These are phyloP conservation scores for Strongylocentrotus purpuratus DNA, from an alignment of 35 echinoderm and acorn worm species.

Conservation along the genomic window DNA sequence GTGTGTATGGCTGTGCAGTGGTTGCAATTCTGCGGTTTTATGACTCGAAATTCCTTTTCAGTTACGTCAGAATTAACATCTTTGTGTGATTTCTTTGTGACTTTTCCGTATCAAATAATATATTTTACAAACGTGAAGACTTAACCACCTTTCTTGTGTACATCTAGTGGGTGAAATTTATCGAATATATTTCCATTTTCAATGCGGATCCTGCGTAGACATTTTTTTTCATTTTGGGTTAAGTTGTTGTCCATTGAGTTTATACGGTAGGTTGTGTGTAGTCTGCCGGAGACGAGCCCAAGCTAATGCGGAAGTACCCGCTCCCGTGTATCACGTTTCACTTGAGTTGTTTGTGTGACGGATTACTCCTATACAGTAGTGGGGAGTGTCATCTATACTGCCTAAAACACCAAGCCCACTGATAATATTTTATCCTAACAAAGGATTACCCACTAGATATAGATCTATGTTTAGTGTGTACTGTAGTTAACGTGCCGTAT, in stretches of 20 bases:
- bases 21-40: background rate
- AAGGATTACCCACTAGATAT: no score
- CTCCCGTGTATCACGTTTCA: slow-evolving; percentile 31
- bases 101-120: background rate
- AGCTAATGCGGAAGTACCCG: slow-evolving; percentile 17
- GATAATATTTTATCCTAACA: no score
- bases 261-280: background rate
- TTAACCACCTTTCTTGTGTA: background rate
- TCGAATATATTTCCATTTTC: background rate
- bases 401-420: background rate
- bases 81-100: background rate
- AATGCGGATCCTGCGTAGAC: background rate
- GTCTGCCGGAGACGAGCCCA: background rate
- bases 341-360: slow-evolving; percentile 8
- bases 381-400: background rate
- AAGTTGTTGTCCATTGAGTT: background rate
- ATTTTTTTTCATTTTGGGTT: background rate
- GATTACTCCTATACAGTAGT: background rate
- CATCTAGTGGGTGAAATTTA: background rate
- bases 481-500: no score
- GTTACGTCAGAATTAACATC: background rate
- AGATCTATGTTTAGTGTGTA: no score
- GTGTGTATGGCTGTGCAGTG: background rate
- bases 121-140: background rate
- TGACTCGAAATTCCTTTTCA: background rate